A percentile compares a stretch with the other conserved stretches of the same genome.
These are phyloP conservation scores for Stigmatopora nigra DNA, from an alignment of 2,113 vertebrate genomes.

Conservation along the genomic window DNA sequence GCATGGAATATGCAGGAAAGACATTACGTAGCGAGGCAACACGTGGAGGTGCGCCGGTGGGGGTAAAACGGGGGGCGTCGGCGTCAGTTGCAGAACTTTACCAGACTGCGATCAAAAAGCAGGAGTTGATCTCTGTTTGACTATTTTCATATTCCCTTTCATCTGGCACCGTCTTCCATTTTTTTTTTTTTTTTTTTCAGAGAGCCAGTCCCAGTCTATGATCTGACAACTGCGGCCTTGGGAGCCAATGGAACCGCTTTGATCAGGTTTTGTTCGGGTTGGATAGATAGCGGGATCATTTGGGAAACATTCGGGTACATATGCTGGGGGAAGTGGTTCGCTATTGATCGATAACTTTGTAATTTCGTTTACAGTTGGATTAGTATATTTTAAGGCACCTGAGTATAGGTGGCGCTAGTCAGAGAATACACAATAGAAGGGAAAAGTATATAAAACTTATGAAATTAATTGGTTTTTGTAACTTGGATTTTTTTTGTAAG, in stretches of 20 bases:
- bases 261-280: conserved; percentile 47
- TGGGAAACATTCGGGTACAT: background rate
- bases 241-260: conserved; percentile 39
- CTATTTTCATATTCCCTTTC: conserved; percentile 56
- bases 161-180: conserved; percentile 29
- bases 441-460: too few species aligned
- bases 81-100: background rate
- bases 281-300: conserved; percentile 18
- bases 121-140: conserved; percentile 51
- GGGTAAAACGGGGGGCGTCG: too few species aligned
- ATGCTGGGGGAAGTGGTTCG: background rate
- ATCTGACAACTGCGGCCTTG: conserved; percentile 40
- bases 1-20: background rate
- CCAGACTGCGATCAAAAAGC: conserved; percentile 52
- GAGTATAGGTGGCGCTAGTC: too few species aligned
- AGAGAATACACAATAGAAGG: too few species aligned
- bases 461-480: too few species aligned
- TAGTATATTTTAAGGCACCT: background rate
- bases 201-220: conserved; percentile 28
- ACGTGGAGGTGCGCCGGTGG: too few species aligned
- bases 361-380: conserved; percentile 17
- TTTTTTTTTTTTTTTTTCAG: too few species aligned
- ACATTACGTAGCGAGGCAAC: conserved; percentile 1
- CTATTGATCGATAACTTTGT: conserved; percentile 11
- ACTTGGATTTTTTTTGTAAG: too few species aligned